phyloP scores from a whole-genome alignment of 1,140 invertebrate genomes.

The Macrobrachium rosenbergii region DNA sequence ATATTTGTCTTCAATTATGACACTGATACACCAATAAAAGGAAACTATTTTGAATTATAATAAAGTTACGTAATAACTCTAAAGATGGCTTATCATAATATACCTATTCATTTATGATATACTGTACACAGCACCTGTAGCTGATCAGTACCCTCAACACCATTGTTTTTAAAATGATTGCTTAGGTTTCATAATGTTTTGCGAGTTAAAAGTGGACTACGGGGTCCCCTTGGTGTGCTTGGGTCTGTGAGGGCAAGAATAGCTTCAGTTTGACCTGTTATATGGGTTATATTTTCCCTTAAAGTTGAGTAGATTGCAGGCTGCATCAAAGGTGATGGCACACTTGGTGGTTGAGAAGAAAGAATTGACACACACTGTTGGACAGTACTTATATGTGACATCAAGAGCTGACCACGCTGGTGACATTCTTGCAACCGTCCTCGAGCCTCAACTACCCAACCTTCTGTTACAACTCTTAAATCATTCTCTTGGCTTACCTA shows the following conservation, averaged over 20 bases:
- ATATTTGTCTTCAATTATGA: too few species aligned
- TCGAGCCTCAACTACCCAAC: conserved; percentile 62
- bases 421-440: conserved; percentile 59
- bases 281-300: conserved; percentile 15
- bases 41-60: too few species aligned
- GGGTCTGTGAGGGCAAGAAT: conserved; percentile 57
- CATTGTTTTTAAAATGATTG: too few species aligned
- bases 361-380: conserved; percentile 34
- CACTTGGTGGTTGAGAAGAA: conserved; percentile 26
- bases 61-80: too few species aligned
- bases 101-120: too few species aligned
- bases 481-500: conserved; percentile 60
- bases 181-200: neutral
- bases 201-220: conserved; percentile 15
- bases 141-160: too few species aligned
- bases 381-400: conserved; percentile 25
- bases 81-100: too few species aligned
- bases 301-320: conserved; percentile 34
- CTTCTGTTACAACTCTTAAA: conserved; percentile 59
- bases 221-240: conserved; percentile 45
- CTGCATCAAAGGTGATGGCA: conserved; percentile 24
- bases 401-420: conserved; percentile 29
- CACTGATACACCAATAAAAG: too few species aligned
- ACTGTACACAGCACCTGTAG: too few species aligned
- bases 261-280: conserved; percentile 25